Evolutionary conservation across 1,140 invertebrate genomes (phyloP).

Genomic region (Drosophila kohkoa): DNA sequence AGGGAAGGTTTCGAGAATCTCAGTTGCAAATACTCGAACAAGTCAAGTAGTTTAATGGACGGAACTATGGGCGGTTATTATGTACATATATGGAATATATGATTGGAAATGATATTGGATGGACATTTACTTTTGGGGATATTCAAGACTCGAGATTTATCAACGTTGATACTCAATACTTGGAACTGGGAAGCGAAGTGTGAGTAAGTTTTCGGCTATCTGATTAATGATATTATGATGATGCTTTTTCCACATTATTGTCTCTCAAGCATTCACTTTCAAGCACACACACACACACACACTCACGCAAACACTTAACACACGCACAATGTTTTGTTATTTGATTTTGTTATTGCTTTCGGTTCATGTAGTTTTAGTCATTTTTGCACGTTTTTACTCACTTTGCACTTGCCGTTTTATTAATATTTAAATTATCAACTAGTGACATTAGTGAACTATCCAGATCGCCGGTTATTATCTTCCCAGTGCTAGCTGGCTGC

Average conservation of each 20-base stretch:
- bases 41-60: conserved; percentile 16
- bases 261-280: conserved; percentile 11
- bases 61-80: conserved; percentile 33
- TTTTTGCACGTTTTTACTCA: conserved; percentile 85
- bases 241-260: conserved; percentile 20
- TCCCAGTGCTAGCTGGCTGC: conserved; percentile 86
- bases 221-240: conserved; percentile 11
- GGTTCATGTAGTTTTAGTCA: conserved; percentile 2
- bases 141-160: not conserved
- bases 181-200: not conserved
- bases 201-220: not conserved
- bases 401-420: conserved; percentile 91
- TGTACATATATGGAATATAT: conserved; percentile 68
- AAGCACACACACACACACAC: conserved; percentile 3
- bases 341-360: conserved; percentile 15
- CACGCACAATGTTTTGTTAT: conserved; percentile 36
- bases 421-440: conserved; percentile 96
- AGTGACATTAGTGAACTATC: conserved; percentile 95
- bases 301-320: conserved; percentile 49
- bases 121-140: not conserved
- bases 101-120: conserved; percentile 16
- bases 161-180: not conserved
- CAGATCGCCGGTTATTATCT: conserved; percentile 95
- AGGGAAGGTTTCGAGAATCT: conserved; percentile 7
- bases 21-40: conserved; percentile 21